A percentile compares a stretch with the other conserved stretches of the same genome.
Evolutionary conservation across 2,888 invertebrate genomes (phyloP).

Genomic region (Lepidochitona cinerea): DNA sequence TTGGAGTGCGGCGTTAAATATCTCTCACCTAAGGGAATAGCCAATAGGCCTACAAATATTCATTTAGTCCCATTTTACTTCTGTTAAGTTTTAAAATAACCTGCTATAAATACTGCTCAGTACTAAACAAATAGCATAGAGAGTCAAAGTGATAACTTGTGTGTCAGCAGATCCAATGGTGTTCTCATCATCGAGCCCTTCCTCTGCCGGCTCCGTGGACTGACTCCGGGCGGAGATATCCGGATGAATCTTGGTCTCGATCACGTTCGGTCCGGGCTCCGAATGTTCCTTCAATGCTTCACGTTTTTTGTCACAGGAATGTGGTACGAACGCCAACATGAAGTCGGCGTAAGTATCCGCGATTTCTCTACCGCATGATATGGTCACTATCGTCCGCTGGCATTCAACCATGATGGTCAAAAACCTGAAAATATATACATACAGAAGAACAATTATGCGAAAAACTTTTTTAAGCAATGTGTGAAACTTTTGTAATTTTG

Average conservation of each 20-base stretch:
- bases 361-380: neutral
- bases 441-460: neutral
- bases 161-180: too few relatives aligned
- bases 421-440: neutral
- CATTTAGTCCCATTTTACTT: too few relatives aligned
- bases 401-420: constrained; percentile 4
- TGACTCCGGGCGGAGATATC: neutral
- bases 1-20: too few relatives aligned
- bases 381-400: neutral
- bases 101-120: too few relatives aligned
- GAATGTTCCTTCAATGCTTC: neutral
- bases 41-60: too few relatives aligned
- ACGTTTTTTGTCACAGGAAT: constrained; percentile 4
- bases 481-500: neutral
- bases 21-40: too few relatives aligned
- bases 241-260: neutral
- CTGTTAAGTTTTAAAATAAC: too few relatives aligned
- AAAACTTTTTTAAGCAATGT: too few relatives aligned
- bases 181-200: too few relatives aligned
- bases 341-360: constrained; percentile 6
- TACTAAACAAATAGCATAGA: too few relatives aligned
- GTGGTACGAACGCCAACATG: constrained; percentile 7
- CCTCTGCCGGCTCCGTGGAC: neutral
- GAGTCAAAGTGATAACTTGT: too few relatives aligned
- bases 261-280: neutral